Evolutionary conservation across 2,113 vertebrate species (phyloP), one percentile per base, ranked within the genome.

Genomic region (Edolisoma coerulescens): DNA sequence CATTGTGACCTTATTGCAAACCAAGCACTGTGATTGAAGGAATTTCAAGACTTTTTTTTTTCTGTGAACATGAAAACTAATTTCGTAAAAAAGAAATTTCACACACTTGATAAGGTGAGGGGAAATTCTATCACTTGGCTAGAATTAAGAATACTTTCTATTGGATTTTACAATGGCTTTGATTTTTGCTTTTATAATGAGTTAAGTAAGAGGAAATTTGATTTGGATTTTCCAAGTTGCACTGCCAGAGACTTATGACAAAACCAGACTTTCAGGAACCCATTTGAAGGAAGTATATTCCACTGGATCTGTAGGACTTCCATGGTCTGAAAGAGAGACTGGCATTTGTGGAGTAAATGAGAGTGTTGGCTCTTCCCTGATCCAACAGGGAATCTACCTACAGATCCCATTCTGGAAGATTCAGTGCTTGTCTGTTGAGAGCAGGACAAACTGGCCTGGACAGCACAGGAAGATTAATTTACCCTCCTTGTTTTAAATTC

Each of bases 221-320:
- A 95, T 97, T 96, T 97, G 85, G 64, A 89, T 94, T 97, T 98
- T 98, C 95, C 96, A 88, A 89, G 94, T 65, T 79, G 32, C 81
- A 37, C 88, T 96, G 92, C 94, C 90, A 97, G 95, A 92, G 67
- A 71, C 64, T 87, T 97, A 93, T 42, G 79, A 96, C 69, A 94
- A 81, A 95, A 94, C 49, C 59, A 85, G 89, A 92, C 74, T 93
- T 97, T 94, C 49, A 93, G 61, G 76, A 96, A 95, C 45, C 49
- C 39, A 89, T 71, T 54, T 93, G 92, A 95, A 84, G 56, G 81
- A 88, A 86, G 13, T 45, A 7, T 95, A 77, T 89, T 96, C 56
- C 45, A 68, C 83, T 61, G 90, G 32, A 86, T 78, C 71, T 84
- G 13, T 81, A 60, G 42, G 54, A 83, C 35, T 88, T 92, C 61